A percentile compares a stretch with the other conserved stretches of the same genome.
These are phyloP conservation scores for Seriola rivoliana DNA, from an alignment of 2,113 vertebrate genomes.

Conservation along the genomic window DNA sequence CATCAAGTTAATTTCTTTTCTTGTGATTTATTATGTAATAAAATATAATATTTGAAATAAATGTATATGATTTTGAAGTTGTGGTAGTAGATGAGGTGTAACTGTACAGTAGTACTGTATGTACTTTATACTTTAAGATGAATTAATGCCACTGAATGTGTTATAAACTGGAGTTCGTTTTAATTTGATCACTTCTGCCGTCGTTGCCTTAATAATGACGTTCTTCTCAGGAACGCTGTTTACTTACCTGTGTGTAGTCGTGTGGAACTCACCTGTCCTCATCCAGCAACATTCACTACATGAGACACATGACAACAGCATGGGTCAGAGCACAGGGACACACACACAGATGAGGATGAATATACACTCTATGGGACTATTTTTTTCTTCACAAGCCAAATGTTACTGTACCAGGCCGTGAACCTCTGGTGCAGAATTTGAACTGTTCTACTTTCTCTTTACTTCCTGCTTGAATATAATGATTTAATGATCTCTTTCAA, in stretches of 20 bases:
- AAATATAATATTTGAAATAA: background rate
- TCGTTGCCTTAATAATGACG: background rate
- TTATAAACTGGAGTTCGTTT: background rate
- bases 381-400: background rate
- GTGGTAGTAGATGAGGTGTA: no score
- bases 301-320: constrained; percentile 63
- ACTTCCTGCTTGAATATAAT: constrained; percentile 3
- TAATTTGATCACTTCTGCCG: background rate
- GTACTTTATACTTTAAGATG: background rate
- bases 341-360: constrained; percentile 56
- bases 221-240: constrained; percentile 1
- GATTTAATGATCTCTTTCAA: background rate
- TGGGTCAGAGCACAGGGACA: constrained; percentile 73
- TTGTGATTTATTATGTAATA: background rate
- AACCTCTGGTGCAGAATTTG: background rate
- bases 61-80: no score
- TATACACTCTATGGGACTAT: background rate
- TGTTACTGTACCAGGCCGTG: background rate
- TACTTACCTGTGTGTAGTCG: constrained; percentile 31
- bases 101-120: background rate
- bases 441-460: background rate
- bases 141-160: no score
- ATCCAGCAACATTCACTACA: constrained; percentile 47
- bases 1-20: no score
- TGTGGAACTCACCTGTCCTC: constrained; percentile 58